Evolutionary conservation across 1,140 invertebrate species (phyloP), one percentile per base, ranked within the genome.

Genomic region (Drosophila grimshawi): DNA sequence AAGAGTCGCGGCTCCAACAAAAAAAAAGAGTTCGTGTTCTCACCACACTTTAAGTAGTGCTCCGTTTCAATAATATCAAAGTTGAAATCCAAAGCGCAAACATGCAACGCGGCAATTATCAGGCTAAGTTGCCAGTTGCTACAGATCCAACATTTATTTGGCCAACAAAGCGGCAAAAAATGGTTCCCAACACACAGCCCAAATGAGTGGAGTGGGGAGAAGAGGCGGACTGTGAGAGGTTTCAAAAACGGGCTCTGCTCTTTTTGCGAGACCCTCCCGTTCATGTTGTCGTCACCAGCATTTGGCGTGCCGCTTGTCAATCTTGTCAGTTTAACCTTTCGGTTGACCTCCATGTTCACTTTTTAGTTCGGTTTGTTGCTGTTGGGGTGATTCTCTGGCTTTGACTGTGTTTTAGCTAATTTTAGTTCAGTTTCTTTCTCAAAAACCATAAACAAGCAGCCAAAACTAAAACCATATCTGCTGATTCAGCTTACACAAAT

Each of bases 251-350:
- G 10, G n/a, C 19, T 49, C 27, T 32, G 30, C 68, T 8, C 56
- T 30, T 29, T 59, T 33, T 33, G 51, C 39, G 10, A 33, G 30
- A 10, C 19, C 8, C 49, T 29, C 51, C 11, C 35, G 10, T 45
- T 57, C 52, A 19, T 39, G 30, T 41, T 56, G 55, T 51, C 55
- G 64, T 77, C 59, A 59, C 37, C 76, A 65, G 57, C 66, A 78
- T 72, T 78, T 74, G 74, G 51, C 69, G 53, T 61, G 74, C 45
- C 49, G 69, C 69, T 71, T 89, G 85, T 89, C 85, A 89, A 85
- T 89, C 78, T 90, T 79, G 86, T 89, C 85, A 89, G 81, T 85
- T 89, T 89, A 89, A 89, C 85, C 85, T 89, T 89, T 89, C 49
- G 74, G 33, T 41, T 90, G 71, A 89, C 86, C 85, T 89, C 80